A percentile compares a stretch with the other conserved stretches of the same genome.
Conservation (phyloP, 2,113 vertebrate species). For the Lichenostomus cassidix region DNA sequence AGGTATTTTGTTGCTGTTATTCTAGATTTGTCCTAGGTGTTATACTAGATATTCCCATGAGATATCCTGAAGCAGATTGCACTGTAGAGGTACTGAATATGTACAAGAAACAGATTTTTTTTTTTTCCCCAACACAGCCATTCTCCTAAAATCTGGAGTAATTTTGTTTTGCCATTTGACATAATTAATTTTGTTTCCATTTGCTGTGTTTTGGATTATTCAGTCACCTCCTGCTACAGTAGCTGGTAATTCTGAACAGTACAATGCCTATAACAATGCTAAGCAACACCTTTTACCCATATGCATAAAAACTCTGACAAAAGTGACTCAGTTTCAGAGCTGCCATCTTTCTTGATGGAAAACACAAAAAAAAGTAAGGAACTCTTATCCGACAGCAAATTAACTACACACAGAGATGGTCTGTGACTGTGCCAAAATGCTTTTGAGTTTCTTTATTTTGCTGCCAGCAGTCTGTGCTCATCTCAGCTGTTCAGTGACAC, state of each 20-base stretch:
- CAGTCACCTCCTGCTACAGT: neutral
- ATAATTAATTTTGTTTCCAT: neutral
- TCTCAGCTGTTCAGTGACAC: neutral
- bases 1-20: neutral
- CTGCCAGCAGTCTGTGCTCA: neutral
- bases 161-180: neutral
- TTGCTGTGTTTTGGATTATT: neutral
- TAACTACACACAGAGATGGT: neutral
- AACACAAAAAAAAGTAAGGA: neutral
- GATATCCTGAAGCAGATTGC: neutral
- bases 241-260: neutral
- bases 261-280: neutral
- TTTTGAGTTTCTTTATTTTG: neutral
- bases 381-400: neutral
- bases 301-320: neutral
- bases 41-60: neutral
- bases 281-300: neutral
- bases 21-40: neutral
- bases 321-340: neutral
- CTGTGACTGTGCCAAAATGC: neutral
- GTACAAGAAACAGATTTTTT: neutral
- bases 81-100: neutral
- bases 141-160: neutral
- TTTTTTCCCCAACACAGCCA: neutral
- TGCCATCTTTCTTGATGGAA: neutral